A percentile compares a stretch with the other conserved stretches of the same genome.
Conservation (phyloP, 2,113 vertebrate species). For the Passer montanus region DNA sequence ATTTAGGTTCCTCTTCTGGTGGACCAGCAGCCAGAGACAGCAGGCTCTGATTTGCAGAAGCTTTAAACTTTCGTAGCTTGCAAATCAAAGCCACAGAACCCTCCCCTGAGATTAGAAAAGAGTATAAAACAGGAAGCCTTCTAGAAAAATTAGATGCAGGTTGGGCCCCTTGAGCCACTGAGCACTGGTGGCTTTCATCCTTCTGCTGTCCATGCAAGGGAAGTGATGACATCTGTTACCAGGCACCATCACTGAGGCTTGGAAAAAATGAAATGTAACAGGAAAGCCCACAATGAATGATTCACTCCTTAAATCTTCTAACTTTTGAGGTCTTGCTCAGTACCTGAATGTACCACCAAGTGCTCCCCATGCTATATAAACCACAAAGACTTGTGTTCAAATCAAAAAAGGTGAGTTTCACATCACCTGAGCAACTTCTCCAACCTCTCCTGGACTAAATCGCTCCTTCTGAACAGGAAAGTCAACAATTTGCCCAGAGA, state of each 20-base stretch:
- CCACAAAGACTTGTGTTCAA: fast-evolving
- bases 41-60: background rate
- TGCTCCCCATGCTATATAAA: background rate
- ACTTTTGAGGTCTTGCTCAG: background rate
- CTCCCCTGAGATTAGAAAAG: background rate
- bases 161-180: background rate
- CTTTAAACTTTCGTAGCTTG: background rate
- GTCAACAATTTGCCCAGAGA: background rate
- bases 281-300: background rate
- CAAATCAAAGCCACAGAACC: background rate
- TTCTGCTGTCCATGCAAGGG: background rate
- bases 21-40: background rate
- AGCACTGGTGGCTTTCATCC: background rate
- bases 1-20: conserved; percentile 1
- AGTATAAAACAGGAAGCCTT: background rate
- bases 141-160: background rate
- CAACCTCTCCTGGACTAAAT: background rate
- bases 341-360: background rate
- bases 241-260: background rate
- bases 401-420: background rate
- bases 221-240: background rate
- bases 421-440: background rate
- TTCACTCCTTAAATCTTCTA: background rate
- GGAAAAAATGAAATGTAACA: background rate
- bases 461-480: background rate